Percentiles rank a stretch among this genome's conserved stretches.
Evolutionary conservation across 2,888 invertebrate species (phyloP).

Genomic region (Mystacides longicornis): DNA sequence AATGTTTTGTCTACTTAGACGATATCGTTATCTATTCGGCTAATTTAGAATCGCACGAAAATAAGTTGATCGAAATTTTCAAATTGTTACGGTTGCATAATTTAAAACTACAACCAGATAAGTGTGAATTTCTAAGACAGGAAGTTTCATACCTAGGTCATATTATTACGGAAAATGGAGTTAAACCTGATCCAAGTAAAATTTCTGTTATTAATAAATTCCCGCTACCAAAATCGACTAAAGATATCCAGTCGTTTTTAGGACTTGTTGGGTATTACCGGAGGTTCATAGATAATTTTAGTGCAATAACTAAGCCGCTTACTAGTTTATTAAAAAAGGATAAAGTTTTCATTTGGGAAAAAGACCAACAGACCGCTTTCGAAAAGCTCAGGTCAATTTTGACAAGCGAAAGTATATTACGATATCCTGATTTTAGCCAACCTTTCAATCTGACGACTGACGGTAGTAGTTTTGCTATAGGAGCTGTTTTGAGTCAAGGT

Average conservation of each 20-base stretch:
- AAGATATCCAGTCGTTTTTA: conserved; percentile 28
- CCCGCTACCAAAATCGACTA: conserved; percentile 22
- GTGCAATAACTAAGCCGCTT: conserved; percentile 27
- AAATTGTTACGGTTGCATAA: conserved; percentile 21
- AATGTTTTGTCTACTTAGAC: conserved; percentile 31
- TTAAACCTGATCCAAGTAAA: conserved; percentile 26
- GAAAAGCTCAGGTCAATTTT: background rate
- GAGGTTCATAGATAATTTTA: conserved; percentile 28
- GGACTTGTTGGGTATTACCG: conserved; percentile 30
- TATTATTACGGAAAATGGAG: conserved; percentile 22
- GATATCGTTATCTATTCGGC: conserved; percentile 29
- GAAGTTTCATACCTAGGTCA: conserved; percentile 27
- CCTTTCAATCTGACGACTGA: conserved; percentile 10
- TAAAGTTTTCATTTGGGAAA: conserved; percentile 14
- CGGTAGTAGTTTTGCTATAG: conserved; percentile 6
- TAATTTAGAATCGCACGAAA: conserved; percentile 23
- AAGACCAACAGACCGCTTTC: conserved; percentile 8
- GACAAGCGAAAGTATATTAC: conserved; percentile 4
- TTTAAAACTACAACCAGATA: conserved; percentile 27
- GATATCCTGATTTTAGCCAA: conserved; percentile 9
- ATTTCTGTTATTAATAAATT: conserved; percentile 23
- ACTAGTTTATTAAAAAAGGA: conserved; percentile 25
- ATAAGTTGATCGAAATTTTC: conserved; percentile 24
- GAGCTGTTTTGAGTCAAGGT: conserved; percentile 9
- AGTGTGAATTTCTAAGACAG: conserved; percentile 27